These are phyloP conservation scores for Druon quercuslanigerum DNA, from an alignment of 1,140 invertebrate genomes.

Conservation along the genomic window DNA sequence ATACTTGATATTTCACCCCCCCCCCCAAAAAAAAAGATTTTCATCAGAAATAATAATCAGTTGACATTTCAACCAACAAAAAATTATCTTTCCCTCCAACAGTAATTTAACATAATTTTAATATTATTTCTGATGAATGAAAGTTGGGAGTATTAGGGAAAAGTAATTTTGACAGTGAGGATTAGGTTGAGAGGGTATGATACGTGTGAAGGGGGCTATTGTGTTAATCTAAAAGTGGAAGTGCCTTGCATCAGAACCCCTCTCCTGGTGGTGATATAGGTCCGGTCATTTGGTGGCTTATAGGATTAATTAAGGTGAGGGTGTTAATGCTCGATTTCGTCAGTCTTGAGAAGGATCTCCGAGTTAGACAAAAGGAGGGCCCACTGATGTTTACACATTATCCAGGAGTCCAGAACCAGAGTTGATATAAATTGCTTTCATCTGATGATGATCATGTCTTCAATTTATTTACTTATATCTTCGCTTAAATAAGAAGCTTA, in stretches of 20 bases:
- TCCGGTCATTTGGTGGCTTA: slow-evolving; percentile 66
- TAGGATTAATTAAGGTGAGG: slow-evolving; percentile 72
- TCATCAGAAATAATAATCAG: too few relatives aligned
- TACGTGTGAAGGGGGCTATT: slow-evolving; percentile 50
- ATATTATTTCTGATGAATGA: too few relatives aligned
- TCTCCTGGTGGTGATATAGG: slow-evolving; percentile 50
- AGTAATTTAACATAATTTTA: too few relatives aligned
- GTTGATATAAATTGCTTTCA: background rate
- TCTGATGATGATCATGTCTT: too few relatives aligned
- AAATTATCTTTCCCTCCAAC: too few relatives aligned
- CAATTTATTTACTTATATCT: too few relatives aligned
- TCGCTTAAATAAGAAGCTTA: too few relatives aligned
- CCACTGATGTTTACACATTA: background rate
- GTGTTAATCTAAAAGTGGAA: slow-evolving; percentile 57
- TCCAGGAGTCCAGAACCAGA: slow-evolving; percentile 2
- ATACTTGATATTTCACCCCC: too few relatives aligned
- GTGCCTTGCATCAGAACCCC: slow-evolving; percentile 54
- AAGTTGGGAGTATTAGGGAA: too few relatives aligned
- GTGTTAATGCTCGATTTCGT: slow-evolving; percentile 70
- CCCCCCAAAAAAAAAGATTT: too few relatives aligned
- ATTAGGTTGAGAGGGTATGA: slow-evolving; percentile 33
- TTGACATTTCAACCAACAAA: too few relatives aligned
- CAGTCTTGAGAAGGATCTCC: slow-evolving; percentile 64
- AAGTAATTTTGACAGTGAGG: background rate
- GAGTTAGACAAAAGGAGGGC: slow-evolving; percentile 53